Percentiles rank a stretch among this genome's conserved stretches.
Conservation (phyloP, 2,888 invertebrate genomes). For the Nomada hirtipes region DNA sequence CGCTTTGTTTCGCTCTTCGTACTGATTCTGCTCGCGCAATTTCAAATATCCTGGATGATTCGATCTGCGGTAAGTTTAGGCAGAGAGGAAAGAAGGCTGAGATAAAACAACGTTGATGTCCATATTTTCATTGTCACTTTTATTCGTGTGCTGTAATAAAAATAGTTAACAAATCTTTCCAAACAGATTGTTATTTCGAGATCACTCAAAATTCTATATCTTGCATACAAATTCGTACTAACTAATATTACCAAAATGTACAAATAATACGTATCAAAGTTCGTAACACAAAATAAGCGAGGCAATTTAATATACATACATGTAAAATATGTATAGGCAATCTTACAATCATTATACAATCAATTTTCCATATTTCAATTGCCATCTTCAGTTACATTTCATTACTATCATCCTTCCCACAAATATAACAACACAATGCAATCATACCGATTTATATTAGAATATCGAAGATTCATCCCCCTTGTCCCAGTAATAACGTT, state of each 20-base stretch:
- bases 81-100: conserved; percentile 38
- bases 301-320: too few species aligned
- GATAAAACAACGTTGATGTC: not conserved
- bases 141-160: too few species aligned
- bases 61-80: conserved; percentile 59
- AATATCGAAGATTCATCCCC: not conserved
- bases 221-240: too few species aligned
- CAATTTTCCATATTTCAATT: not conserved
- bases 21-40: conserved; percentile 66
- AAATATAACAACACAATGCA: not conserved
- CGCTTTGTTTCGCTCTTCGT: conserved; percentile 63
- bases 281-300: too few species aligned
- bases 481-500: conserved; percentile 35
- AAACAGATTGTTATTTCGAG: not conserved
- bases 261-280: too few species aligned
- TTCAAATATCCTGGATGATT: conserved; percentile 65
- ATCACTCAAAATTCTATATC: not conserved
- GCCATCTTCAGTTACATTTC: not conserved
- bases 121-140: not conserved
- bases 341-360: too few species aligned
- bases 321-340: too few species aligned
- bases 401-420: not conserved
- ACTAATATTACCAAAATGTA: too few species aligned
- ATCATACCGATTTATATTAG: not conserved
- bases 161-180: not conserved